Evolutionary conservation across 2,888 invertebrate genomes (phyloP).

Genomic region (Troides helena): DNA sequence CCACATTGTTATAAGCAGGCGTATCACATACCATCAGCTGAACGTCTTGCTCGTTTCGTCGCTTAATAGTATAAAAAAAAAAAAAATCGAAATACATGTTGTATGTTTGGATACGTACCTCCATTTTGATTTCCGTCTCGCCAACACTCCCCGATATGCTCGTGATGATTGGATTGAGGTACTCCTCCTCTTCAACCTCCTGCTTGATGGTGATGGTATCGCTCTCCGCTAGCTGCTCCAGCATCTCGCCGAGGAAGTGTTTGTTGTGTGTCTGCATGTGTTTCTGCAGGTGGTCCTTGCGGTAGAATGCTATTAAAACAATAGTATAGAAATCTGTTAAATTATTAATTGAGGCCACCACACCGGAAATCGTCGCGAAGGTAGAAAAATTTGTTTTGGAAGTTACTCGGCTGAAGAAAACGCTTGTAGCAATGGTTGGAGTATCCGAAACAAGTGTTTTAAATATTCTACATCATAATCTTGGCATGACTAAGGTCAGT

Average conservation of each 20-base stretch:
- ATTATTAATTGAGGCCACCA: background rate
- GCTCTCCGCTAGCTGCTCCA: slow-evolving; percentile 50
- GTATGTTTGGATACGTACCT: slow-evolving; percentile 37
- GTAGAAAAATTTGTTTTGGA: too few relatives aligned
- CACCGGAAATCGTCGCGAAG: too few relatives aligned
- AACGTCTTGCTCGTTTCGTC: too few relatives aligned
- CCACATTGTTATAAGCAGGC: too few relatives aligned
- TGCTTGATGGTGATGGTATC: slow-evolving; percentile 51
- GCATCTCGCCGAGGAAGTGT: slow-evolving; percentile 37
- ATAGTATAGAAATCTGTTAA: background rate
- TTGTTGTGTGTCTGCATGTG: slow-evolving; percentile 88
- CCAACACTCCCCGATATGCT: slow-evolving; percentile 35
- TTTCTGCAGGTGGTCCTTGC: slow-evolving; percentile 89
- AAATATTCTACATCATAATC: too few relatives aligned
- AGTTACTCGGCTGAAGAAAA: too few relatives aligned
- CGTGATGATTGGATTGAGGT: slow-evolving; percentile 40
- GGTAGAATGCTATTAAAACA: slow-evolving; percentile 81
- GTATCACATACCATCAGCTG: too few relatives aligned
- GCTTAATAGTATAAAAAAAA: too few relatives aligned
- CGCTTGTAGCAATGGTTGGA: too few relatives aligned
- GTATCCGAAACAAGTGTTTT: too few relatives aligned
- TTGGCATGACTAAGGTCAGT: too few relatives aligned
- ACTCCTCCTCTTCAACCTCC: slow-evolving; percentile 48
- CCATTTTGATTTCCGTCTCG: slow-evolving; percentile 41
- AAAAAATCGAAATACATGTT: too few relatives aligned